Base-by-base conservation (phyloP, 2,888 invertebrate genomes). In the Pinctada fucata region DNA sequence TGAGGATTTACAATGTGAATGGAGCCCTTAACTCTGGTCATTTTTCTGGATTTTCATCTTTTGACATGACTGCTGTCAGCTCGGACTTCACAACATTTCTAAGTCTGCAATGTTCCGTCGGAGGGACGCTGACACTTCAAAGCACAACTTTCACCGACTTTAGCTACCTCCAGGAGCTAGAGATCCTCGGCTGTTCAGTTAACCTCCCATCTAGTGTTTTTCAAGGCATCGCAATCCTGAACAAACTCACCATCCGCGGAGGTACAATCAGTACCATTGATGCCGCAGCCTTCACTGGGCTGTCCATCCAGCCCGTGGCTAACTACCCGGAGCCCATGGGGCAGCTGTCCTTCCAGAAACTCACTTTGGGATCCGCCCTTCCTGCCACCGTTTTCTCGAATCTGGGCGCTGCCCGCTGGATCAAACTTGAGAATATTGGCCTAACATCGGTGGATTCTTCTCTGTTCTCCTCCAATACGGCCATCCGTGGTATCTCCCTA, bases 41-140 rank as follows among this genome's bases (percentile, higher is more conserved):
- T 2, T 72, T 80, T 8, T 69, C 79, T 0, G 75, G 82, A 10
- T 83, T 86, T 71, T 66, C 81, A 4, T 72, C 67, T 52, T 84
- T 82, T 63, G 78, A 52, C 47, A 58, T 47, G 31, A 68, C 80
- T 0, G 72, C 64, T 58, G 79, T 83, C 13, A 84, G 83, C 74
- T 75, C 78, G 4, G 83, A 83, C 75, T 83, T 79, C 50, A 76
- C 83, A 8, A 78, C 84, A 16, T 83, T 83, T 2, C 76, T 86
- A 3, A 83, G 84, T 47, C 66, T 86, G 2, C 81, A 82, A 51
- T 86, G 86, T 65, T 72, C 58, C 3, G 75, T 78, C n/a, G 68
- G 77, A 13, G 50, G 82, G 0, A 76, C 81, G 0, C 45, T 85
- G 13, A 63, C 73, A 5, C 58, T 79, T 4, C 74, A 48, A 2